Evolutionary conservation across 2,888 invertebrate genomes (phyloP).

Genomic region (Iphiclides podalirius): DNA sequence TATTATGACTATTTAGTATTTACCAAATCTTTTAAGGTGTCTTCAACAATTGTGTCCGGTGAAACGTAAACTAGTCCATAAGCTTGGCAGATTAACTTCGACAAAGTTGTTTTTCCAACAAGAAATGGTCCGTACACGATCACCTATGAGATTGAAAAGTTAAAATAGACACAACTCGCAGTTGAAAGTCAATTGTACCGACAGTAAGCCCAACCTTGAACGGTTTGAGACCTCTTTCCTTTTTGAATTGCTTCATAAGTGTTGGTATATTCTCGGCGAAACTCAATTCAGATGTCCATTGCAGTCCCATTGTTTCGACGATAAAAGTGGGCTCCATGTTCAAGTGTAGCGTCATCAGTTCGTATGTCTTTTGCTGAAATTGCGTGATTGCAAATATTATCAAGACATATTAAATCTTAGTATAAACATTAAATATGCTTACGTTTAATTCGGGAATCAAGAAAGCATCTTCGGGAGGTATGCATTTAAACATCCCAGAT

Average conservation of each 20-base stretch:
- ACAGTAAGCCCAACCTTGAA: constrained; percentile 60
- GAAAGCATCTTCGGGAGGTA: constrained; percentile 80
- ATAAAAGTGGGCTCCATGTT: constrained; percentile 81
- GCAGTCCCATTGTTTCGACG: constrained; percentile 67
- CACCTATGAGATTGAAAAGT: too few species aligned
- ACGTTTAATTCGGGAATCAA: constrained; percentile 72
- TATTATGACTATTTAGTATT: too few species aligned
- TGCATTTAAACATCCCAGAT: constrained; percentile 76
- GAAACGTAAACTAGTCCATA: constrained; percentile 81
- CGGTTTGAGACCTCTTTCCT: constrained; percentile 76
- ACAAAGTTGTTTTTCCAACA: constrained; percentile 82
- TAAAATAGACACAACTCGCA: too few species aligned
- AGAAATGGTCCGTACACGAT: constrained; percentile 84
- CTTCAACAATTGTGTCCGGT: constrained; percentile 74
- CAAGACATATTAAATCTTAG: background rate
- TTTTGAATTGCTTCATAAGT: constrained; percentile 73
- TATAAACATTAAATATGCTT: constrained; percentile 23
- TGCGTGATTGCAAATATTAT: constrained; percentile 11
- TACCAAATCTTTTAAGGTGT: constrained; percentile 79
- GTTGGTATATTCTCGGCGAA: constrained; percentile 68
- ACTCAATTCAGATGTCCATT: constrained; percentile 75
- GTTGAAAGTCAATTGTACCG: too few species aligned
- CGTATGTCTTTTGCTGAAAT: constrained; percentile 78
- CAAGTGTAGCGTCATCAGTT: constrained; percentile 78
- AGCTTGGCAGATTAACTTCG: constrained; percentile 75